Evolutionary conservation across 2,888 invertebrate genomes (phyloP), one percentile per base, ranked within the genome.

Genomic region (Aromia moschata): DNA sequence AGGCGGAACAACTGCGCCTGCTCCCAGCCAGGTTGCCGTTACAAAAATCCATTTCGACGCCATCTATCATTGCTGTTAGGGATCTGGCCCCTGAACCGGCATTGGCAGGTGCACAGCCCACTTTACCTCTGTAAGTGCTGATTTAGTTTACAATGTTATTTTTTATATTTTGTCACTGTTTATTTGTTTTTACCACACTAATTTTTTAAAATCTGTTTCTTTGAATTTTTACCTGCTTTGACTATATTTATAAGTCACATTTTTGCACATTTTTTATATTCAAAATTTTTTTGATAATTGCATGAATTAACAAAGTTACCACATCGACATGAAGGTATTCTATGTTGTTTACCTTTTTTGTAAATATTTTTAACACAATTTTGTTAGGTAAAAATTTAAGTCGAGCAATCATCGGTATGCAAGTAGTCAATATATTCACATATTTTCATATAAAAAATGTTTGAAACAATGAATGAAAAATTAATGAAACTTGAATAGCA

Each of bases 1-100:
- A 86, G 74, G 85, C 85, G 1, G 84, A 84, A 74, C 81, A 81
- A 57, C 69, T 82, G 55, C 77, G 78, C 70, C 73, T 85, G 80
- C 82, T 86, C 72, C 86, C 85, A 67, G 86, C 87, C 51, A 85
- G 93, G 15, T 84, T 93, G 72, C 92, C 93, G 56, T 84, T 94
- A 49, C 94, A 94, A 82, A 94, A 94, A 83, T 93, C 93, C 47
- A 90, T 94, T 57, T 94, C 94, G 12, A 94, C 94, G 49, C 94
- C 94, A 46, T 93, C 93, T 68, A 94, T 94, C 62, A 90, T 93
- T 46, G 91, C 91, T 25, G 85, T 86, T 20, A 82, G 86, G 62
- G 86, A 87, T 69, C 82, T 86, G 68, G 84, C 82, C 53, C 85
- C 85, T 66, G 86, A 87, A 73, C 86, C 74, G 78, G 72, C 70